Base-by-base conservation (phyloP, 2,113 vertebrate species). In the Lathamus discolor region DNA sequence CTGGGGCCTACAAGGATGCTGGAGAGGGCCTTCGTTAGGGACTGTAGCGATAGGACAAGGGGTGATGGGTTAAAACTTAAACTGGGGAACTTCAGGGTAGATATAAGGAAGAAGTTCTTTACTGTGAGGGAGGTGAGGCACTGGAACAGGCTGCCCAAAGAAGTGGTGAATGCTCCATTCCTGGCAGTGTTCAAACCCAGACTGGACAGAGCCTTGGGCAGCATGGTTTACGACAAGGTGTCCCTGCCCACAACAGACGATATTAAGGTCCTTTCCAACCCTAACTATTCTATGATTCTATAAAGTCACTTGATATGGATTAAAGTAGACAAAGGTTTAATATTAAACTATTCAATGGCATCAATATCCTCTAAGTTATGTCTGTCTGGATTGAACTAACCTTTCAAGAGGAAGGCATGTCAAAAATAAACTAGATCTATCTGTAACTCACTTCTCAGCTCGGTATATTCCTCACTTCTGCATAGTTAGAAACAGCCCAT, bases 351-450 rank as follows among this genome's bases (percentile, higher is more conserved):
- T 28, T 49, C 37, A 61, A 31, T 31, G 31, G 14, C 66, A 88
- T 52, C 27, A 5, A 0, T 86, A 48, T 17, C 54, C 61, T 31
- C 43, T 66, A 66, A 39, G 18, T 37, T 9, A 12, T 1, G 0
- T 11, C 55, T 63, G 35, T 17, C 11, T 37, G 29, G 18, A 68
- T 63, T 23, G 48, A 61, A 48, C 12, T 18, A 35, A 43, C 25
- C 23, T 51, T 41, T 39, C 27, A 43, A 64, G 24, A n/a, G 16
- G 44, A 75, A 41, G 8, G 6, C 33, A 25, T 23, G 37, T 48
- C 5, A 67, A n/a, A 90, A 90, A 74, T 19, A 8, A 90, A 33
- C 6, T 52, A 43, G 18, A 19, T 46, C 23, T 67, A 12, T 29
- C 33, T 48, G 17, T 33, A 49, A 51, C 5, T 83, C 13, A 1